phyloP scores from a whole-genome alignment of 64 coral and sea anemone genomes.

The Stichodactyla mertensii region DNA sequence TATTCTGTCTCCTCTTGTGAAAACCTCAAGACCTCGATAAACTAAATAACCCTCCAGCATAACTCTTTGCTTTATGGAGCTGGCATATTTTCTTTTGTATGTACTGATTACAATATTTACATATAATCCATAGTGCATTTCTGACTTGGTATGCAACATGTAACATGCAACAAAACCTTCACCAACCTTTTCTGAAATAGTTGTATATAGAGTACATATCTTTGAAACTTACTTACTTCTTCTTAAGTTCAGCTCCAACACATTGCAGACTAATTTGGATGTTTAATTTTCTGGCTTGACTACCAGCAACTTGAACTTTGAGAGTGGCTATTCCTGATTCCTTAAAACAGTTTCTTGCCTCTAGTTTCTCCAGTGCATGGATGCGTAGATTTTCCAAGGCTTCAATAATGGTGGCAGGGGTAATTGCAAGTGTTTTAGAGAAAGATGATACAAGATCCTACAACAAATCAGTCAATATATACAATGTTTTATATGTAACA shows the following conservation, averaged over 20 bases:
- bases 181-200: no score
- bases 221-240: constrained; percentile 25
- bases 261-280: constrained; percentile 51
- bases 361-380: constrained; percentile 65
- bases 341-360: constrained; percentile 47
- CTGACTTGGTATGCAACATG: no score
- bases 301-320: constrained; percentile 59
- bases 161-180: no score
- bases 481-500: no score
- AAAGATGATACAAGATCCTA: constrained; percentile 61
- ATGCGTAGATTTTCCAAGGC: constrained; percentile 63
- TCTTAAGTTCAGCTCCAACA: constrained; percentile 61
- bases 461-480: neutral
- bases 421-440: constrained; percentile 22
- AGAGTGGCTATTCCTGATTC: constrained; percentile 63
- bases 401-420: constrained; percentile 11
- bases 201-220: no score
- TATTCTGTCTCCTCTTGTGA: no score
- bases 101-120: no score
- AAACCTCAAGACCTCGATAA: no score
- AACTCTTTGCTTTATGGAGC: no score
- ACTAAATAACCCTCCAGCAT: no score
- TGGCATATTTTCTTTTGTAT: no score
- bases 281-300: constrained; percentile 32
- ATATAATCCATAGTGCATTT: no score